phyloP scores from a whole-genome alignment of 2,888 invertebrate genomes.

The Sphaerophoria rueppellii region DNA sequence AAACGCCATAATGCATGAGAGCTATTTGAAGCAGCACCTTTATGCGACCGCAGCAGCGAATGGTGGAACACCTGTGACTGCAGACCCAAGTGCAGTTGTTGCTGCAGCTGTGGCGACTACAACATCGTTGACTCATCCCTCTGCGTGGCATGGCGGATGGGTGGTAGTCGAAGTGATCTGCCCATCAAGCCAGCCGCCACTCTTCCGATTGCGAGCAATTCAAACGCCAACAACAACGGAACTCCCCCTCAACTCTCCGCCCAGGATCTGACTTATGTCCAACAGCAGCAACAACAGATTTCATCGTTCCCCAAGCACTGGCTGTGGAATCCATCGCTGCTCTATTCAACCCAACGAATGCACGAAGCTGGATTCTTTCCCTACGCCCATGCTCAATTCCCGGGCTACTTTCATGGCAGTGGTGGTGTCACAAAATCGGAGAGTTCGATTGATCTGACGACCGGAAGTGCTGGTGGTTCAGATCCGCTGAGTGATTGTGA shows the following conservation, averaged over 20 bases:
- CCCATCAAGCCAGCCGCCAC: conserved; percentile 80
- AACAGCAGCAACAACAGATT: conserved; percentile 71
- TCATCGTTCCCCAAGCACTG: conserved; percentile 80
- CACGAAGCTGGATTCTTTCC: conserved; percentile 76
- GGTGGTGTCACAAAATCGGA: conserved; percentile 80
- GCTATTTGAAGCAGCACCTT: conserved; percentile 80
- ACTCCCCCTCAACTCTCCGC: conserved; percentile 49
- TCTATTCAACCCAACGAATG: conserved; percentile 80
- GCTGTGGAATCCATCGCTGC: conserved; percentile 82
- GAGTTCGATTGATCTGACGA: conserved; percentile 80
- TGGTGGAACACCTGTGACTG: conserved; percentile 59
- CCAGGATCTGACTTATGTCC: conserved; percentile 79
- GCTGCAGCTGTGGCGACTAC: conserved; percentile 72
- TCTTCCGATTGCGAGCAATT: conserved; percentile 73
- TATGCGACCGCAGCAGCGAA: conserved; percentile 66
- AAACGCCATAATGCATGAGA: conserved; percentile 76
- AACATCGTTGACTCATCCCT: conserved; percentile 61
- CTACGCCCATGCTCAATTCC: conserved; percentile 76
- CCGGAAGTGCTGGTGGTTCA: conserved; percentile 76
- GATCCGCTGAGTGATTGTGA: conserved; percentile 81
- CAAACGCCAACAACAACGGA: conserved; percentile 13
- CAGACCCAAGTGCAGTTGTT: conserved; percentile 51
- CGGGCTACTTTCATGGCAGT: conserved; percentile 75
- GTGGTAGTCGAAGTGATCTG: conserved; percentile 67
- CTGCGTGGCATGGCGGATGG: conserved; percentile 71